phyloP scores from a whole-genome alignment of 1,140 invertebrate genomes.

The Trypoxylus dichotomus region DNA sequence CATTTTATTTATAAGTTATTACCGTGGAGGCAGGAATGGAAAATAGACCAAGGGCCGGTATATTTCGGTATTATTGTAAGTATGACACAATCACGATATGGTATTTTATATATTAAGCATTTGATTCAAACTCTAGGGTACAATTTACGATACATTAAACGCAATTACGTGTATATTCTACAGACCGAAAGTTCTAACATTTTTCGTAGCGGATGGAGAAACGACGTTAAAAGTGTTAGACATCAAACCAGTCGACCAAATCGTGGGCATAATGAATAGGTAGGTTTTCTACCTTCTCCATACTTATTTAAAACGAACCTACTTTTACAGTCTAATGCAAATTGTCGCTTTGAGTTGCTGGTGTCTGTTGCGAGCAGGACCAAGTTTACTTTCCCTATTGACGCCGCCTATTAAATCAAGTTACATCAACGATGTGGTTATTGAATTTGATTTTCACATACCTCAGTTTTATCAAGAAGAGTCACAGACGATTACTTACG shows the following conservation, averaged over 20 bases:
- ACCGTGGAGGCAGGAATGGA: constrained; percentile 17
- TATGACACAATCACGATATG: background rate
- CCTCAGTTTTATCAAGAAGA: background rate
- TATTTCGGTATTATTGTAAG: constrained; percentile 14
- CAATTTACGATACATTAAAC: constrained; percentile 3
- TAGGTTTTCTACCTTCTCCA: background rate
- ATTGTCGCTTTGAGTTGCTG: background rate
- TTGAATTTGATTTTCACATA: constrained; percentile 28
- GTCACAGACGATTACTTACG: constrained; percentile 2
- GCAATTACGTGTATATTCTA: background rate
- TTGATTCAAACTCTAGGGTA: background rate
- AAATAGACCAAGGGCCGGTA: background rate
- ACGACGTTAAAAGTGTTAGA: background rate
- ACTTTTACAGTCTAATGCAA: constrained; percentile 17
- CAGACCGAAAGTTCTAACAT: background rate
- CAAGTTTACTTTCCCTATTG: constrained; percentile 2
- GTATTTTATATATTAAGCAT: background rate
- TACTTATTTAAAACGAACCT: background rate
- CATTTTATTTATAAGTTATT: constrained; percentile 21
- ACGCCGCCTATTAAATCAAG: background rate
- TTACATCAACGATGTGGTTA: background rate
- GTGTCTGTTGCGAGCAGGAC: background rate
- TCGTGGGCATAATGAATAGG: constrained; percentile 8
- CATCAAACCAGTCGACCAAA: background rate
- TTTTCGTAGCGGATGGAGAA: background rate